Percentiles rank a stretch among this genome's conserved stretches.
Evolutionary conservation across 2,113 vertebrate genomes (phyloP).

Genomic region (Hassar affinis): DNA sequence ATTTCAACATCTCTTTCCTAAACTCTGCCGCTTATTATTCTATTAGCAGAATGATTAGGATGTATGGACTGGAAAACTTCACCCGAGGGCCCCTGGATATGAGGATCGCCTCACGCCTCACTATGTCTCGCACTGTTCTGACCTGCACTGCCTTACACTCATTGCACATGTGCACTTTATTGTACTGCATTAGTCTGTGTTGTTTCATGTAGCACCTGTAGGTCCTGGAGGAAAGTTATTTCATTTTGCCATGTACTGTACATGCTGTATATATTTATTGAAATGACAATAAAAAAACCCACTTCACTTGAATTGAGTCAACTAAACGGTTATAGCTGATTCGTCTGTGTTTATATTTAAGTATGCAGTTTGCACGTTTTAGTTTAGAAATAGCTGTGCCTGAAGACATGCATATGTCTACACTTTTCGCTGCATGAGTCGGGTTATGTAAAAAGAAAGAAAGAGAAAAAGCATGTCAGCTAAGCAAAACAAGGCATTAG

Average conservation of each 20-base stretch:
- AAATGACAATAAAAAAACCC: too few species aligned
- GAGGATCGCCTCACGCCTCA: neutral
- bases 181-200: too few species aligned
- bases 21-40: slow-evolving; percentile 3
- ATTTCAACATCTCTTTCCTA: neutral
- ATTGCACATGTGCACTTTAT: too few species aligned
- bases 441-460: neutral
- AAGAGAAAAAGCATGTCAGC: neutral
- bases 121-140: too few species aligned
- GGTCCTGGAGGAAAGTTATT: too few species aligned
- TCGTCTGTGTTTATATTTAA: neutral
- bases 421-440: neutral
- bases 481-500: slow-evolving; percentile 3
- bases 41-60: neutral
- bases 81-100: neutral
- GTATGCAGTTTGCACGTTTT: neutral
- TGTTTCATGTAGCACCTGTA: too few species aligned
- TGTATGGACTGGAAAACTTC: neutral
- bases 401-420: neutral
- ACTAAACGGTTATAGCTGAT: neutral
- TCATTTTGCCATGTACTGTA: too few species aligned
- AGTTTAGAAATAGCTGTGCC: neutral
- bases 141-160: too few species aligned
- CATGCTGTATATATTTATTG: too few species aligned
- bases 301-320: too few species aligned